phyloP scores from a whole-genome alignment of 2,113 vertebrate species.

The Epinephelus fuscoguttatus region DNA sequence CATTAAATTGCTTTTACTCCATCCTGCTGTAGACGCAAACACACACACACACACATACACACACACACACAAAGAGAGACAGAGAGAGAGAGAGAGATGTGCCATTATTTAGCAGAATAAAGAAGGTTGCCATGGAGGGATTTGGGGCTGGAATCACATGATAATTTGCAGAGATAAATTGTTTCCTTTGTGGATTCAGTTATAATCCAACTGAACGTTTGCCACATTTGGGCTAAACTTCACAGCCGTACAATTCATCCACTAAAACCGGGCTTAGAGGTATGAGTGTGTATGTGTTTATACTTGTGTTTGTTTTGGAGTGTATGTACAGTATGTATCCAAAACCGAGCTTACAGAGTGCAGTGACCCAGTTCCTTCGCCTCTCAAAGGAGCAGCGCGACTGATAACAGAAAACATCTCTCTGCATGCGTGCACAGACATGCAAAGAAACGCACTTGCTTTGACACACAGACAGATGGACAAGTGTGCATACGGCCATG shows the following conservation, averaged over 20 bases:
- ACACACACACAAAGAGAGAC: neutral
- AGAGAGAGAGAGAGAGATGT: slow-evolving; percentile 17
- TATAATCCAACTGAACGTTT: slow-evolving; percentile 71
- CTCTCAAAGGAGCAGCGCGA: slow-evolving; percentile 58
- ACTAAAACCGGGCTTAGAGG: slow-evolving; percentile 62
- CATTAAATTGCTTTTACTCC: slow-evolving; percentile 36
- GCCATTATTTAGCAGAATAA: slow-evolving; percentile 42
- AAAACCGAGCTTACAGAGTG: slow-evolving; percentile 49
- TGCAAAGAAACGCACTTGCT: slow-evolving; percentile 31
- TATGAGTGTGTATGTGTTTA: slow-evolving; percentile 42
- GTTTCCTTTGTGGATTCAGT: slow-evolving; percentile 76
- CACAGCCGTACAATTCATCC: slow-evolving; percentile 49
- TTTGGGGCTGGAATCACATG: slow-evolving; percentile 64
- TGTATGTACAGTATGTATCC: slow-evolving; percentile 47
- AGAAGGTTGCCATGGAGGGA: slow-evolving; percentile 64
- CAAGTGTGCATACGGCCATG: slow-evolving; percentile 17
- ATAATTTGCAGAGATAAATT: slow-evolving; percentile 76
- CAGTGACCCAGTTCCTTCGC: slow-evolving; percentile 67
- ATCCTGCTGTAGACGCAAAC: neutral
- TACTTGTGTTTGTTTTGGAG: slow-evolving; percentile 39
- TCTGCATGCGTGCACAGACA: slow-evolving; percentile 40
- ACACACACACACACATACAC: neutral
- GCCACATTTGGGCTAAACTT: slow-evolving; percentile 70
- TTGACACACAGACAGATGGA: slow-evolving; percentile 40
- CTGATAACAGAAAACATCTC: slow-evolving; percentile 37